Conservation (phyloP, 2,797 vertebrate genomes). For the Sebastes diploproa region DNA sequence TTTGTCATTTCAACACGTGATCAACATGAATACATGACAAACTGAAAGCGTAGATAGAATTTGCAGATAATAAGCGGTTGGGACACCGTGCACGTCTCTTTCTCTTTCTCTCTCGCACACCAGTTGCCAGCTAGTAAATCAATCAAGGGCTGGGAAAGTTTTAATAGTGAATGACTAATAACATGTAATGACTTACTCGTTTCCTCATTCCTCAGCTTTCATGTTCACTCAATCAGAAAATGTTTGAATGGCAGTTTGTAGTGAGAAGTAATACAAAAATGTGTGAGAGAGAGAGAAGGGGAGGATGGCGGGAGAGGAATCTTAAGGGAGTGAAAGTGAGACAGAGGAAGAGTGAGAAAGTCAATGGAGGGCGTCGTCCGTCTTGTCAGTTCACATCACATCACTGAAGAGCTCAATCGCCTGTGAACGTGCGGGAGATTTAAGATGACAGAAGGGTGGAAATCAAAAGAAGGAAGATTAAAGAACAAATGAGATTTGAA, state of each 20-base stretch:
- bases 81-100: background rate
- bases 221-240: conserved; percentile 4
- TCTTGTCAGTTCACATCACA: conserved; percentile 48
- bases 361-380: background rate
- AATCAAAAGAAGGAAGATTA: background rate
- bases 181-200: background rate
- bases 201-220: background rate
- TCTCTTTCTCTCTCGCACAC: background rate
- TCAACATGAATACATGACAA: background rate
- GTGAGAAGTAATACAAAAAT: background rate
- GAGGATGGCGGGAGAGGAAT: background rate
- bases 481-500: background rate
- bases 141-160: background rate
- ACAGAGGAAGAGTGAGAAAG: conserved; percentile 9
- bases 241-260: conserved; percentile 2
- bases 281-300: background rate
- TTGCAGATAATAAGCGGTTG: background rate
- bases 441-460: conserved; percentile 13
- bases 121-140: background rate
- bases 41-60: background rate
- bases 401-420: background rate
- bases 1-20: background rate
- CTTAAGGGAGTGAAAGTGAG: background rate
- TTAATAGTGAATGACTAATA: background rate
- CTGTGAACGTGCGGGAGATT: conserved; percentile 1